Conservation (phyloP, 2,888 invertebrate genomes). For the Deilephila elpenor region DNA sequence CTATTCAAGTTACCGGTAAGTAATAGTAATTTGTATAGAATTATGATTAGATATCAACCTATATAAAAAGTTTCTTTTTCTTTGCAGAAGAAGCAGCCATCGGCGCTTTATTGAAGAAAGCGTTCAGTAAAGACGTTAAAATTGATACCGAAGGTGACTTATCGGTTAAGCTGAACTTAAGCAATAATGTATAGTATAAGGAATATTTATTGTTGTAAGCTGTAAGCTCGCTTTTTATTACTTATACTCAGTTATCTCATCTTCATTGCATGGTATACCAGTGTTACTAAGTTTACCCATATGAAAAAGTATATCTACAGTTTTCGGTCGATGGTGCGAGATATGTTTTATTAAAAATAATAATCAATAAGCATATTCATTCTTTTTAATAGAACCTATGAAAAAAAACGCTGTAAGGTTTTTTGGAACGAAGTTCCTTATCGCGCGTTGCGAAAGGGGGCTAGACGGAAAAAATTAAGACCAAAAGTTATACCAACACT, state of each 20-base stretch:
- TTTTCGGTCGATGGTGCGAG: neutral
- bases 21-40: slow-evolving; percentile 22
- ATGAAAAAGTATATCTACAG: neutral
- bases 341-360: slow-evolving; percentile 10
- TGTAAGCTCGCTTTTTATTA: slow-evolving; percentile 48
- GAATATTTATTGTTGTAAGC: slow-evolving; percentile 55
- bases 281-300: neutral
- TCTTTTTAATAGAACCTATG: neutral
- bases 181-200: slow-evolving; percentile 54
- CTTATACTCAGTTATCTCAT: slow-evolving; percentile 20
- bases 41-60: neutral
- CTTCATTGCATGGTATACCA: neutral
- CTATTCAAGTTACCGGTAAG: slow-evolving; percentile 79
- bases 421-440: no score
- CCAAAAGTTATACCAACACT: no score
- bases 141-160: slow-evolving; percentile 81
- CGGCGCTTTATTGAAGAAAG: slow-evolving; percentile 83
- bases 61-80: slow-evolving; percentile 31
- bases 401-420: neutral
- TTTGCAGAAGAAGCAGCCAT: slow-evolving; percentile 86
- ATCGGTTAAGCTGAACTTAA: slow-evolving; percentile 73
- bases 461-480: no score
- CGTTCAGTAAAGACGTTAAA: slow-evolving; percentile 82
- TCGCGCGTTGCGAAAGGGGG: no score
- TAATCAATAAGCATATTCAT: neutral